Conservation (phyloP, 2,113 vertebrate genomes). For the Callopanchax toddi region DNA sequence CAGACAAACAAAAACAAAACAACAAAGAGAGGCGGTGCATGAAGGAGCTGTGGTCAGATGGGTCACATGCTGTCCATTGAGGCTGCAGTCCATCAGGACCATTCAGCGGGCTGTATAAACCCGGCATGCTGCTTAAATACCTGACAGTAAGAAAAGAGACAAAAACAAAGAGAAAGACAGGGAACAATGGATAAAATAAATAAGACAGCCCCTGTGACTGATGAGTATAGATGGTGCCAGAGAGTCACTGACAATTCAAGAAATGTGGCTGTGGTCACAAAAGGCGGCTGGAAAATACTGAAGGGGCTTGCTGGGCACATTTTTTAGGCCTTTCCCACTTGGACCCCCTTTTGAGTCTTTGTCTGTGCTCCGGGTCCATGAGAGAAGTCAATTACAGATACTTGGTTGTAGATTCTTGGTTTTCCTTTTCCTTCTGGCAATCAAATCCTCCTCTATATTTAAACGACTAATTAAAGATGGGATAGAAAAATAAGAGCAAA, state of each 20-base stretch:
- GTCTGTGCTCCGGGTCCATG: constrained; percentile 73
- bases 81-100: constrained; percentile 77
- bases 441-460: constrained; percentile 44
- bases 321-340: constrained; percentile 78
- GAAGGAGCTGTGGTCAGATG: constrained; percentile 83
- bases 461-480: constrained; percentile 60
- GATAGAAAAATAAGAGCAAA: constrained; percentile 53
- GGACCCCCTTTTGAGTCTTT: constrained; percentile 83
- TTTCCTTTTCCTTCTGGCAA: constrained; percentile 22
- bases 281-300: constrained; percentile 77
- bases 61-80: constrained; percentile 85
- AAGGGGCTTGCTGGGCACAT: constrained; percentile 80
- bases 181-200: constrained; percentile 84
- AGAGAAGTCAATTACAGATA: constrained; percentile 83
- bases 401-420: constrained; percentile 49
- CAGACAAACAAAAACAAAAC: constrained; percentile 84
- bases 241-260: constrained; percentile 84
- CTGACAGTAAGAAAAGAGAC: constrained; percentile 81
- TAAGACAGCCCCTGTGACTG: constrained; percentile 84
- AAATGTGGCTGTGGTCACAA: constrained; percentile 82
- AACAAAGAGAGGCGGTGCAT: constrained; percentile 80
- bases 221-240: constrained; percentile 83
- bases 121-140: constrained; percentile 85
- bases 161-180: constrained; percentile 78
- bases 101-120: constrained; percentile 80